Conservation (phyloP, 1,140 invertebrate genomes). For the Diabrotica virgifera region DNA sequence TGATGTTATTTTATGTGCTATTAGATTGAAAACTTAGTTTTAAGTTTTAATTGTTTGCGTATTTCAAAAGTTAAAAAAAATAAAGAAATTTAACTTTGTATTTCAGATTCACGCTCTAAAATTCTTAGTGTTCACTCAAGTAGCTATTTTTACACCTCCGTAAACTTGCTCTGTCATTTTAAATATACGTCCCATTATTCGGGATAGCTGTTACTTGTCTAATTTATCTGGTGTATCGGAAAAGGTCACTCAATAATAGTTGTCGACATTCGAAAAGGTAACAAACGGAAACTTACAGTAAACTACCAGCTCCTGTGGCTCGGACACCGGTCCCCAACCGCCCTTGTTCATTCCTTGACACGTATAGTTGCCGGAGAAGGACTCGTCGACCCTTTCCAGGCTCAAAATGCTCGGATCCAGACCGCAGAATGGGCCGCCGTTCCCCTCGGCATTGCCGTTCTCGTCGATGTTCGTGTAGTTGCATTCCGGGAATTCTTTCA, state of each 20-base stretch:
- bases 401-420: constrained; percentile 81
- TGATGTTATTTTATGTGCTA: too few relatives aligned
- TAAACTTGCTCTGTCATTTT: too few relatives aligned
- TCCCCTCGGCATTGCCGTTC: constrained; percentile 36
- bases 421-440: constrained; percentile 62
- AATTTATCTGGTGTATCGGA: not conserved
- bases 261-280: not conserved
- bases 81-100: too few relatives aligned
- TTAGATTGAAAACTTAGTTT: too few relatives aligned
- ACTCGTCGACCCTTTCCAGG: constrained; percentile 74
- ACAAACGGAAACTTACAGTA: constrained; percentile 61
- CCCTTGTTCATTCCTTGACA: constrained; percentile 83
- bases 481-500: constrained; percentile 83
- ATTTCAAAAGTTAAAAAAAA: too few relatives aligned
- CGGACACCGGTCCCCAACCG: constrained; percentile 76
- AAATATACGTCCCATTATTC: too few relatives aligned
- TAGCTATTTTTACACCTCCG: too few relatives aligned
- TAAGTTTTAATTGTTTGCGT: too few relatives aligned
- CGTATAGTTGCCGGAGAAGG: constrained; percentile 89
- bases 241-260: too few relatives aligned
- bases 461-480: constrained; percentile 54
- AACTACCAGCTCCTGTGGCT: constrained; percentile 69
- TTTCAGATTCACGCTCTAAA: too few relatives aligned
- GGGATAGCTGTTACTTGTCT: not conserved
- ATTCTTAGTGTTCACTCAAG: too few relatives aligned